A percentile compares a stretch with the other conserved stretches of the same genome.
These are phyloP conservation scores for Oscheius sp. DNA, from an alignment of 2,888 invertebrate species.

Conservation along the genomic window DNA sequence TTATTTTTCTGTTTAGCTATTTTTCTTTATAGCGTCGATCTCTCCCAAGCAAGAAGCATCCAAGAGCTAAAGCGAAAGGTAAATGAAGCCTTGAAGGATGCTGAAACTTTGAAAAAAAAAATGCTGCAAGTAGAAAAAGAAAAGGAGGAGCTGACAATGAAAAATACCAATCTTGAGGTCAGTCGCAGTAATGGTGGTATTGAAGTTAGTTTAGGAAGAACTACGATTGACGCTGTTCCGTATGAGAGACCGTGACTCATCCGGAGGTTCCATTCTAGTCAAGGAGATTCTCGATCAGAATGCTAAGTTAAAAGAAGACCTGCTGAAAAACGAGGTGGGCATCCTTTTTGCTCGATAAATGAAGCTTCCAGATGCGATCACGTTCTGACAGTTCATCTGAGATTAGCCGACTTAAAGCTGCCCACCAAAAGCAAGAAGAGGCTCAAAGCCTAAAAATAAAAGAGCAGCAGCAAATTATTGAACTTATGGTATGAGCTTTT, in stretches of 20 bases:
- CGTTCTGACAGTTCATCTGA: not conserved
- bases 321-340: slow-evolving; percentile 13
- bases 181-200: not conserved
- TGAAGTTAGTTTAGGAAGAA: slow-evolving; percentile 9
- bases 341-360: not conserved
- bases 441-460: slow-evolving; percentile 17
- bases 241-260: slow-evolving; percentile 4
- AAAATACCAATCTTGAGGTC: slow-evolving; percentile 9
- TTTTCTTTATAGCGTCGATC: slow-evolving; percentile 12
- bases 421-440: slow-evolving; percentile 4
- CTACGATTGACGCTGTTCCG: slow-evolving; percentile 16
- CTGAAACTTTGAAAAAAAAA: slow-evolving; percentile 11
- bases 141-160: not conserved
- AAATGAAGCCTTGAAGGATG: slow-evolving; percentile 3
- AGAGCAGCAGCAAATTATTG: slow-evolving; percentile 34
- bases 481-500: slow-evolving; percentile 16
- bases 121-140: slow-evolving; percentile 15
- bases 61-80: slow-evolving; percentile 10
- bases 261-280: slow-evolving; percentile 14
- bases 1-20: not conserved
- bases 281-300: slow-evolving; percentile 20
- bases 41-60: slow-evolving; percentile 9
- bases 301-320: slow-evolving; percentile 13
- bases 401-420: not conserved
- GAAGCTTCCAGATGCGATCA: slow-evolving; percentile 9